Percentiles rank a stretch among this genome's conserved stretches.
Evolutionary conservation across 2,888 invertebrate species (phyloP).

Genomic region (Drosophila paramelanica): DNA sequence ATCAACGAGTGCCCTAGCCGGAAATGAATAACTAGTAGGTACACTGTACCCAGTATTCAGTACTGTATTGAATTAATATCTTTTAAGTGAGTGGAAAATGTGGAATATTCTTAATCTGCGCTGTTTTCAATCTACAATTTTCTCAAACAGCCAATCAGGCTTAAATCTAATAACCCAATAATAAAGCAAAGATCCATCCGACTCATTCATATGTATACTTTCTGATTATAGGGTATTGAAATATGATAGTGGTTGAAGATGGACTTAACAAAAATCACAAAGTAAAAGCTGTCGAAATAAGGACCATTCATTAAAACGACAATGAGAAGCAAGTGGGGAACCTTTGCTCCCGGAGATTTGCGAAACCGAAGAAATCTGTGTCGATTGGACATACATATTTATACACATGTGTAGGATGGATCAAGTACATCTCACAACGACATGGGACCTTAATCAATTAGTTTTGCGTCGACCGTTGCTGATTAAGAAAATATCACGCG

Average conservation of each 20-base stretch:
- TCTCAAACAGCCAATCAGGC: no score
- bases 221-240: no score
- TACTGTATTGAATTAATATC: no score
- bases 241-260: conserved; percentile 27
- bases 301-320: conserved; percentile 59
- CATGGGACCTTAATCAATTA: conserved; percentile 72
- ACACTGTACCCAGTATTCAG: no score
- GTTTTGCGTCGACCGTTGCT: conserved; percentile 58
- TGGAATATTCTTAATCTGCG: no score
- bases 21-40: not conserved
- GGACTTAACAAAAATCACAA: conserved; percentile 30
- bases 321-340: conserved; percentile 43
- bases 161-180: no score
- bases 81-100: no score
- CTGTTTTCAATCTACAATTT: no score
- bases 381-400: conserved; percentile 26
- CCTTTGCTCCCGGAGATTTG: conserved; percentile 80
- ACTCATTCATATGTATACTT: no score
- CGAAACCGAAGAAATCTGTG: conserved; percentile 57
- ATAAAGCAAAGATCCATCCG: no score
- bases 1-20: not conserved
- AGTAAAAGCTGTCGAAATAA: conserved; percentile 3
- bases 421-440: conserved; percentile 33
- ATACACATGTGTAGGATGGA: conserved; percentile 31
- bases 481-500: conserved; percentile 81